A percentile compares a stretch with the other conserved stretches of the same genome.
These are phyloP conservation scores for Cossypha dichroa DNA, from an alignment of 2,797 vertebrate genomes.

Conservation along the genomic window DNA sequence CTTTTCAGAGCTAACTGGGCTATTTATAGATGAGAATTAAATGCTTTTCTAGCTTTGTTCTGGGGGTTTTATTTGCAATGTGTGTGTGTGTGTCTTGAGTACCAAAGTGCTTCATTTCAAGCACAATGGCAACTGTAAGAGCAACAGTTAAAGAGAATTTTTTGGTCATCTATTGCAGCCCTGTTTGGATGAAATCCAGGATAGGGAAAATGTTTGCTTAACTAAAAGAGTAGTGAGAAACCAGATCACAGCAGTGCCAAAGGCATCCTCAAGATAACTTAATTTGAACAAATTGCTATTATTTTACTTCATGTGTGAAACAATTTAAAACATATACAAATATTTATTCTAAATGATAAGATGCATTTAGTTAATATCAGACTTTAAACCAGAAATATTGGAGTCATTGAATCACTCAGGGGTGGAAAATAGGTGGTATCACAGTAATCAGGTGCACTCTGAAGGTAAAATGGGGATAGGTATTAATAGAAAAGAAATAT, in stretches of 20 bases:
- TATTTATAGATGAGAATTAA: conserved; percentile 6
- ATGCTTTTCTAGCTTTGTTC: conserved; percentile 9
- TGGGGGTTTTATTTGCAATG: background rate
- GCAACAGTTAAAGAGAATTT: background rate
- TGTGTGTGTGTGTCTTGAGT: background rate
- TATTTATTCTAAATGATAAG: background rate
- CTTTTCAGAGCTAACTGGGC: background rate
- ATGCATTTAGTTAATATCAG: background rate
- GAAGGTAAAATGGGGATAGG: background rate
- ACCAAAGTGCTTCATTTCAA: background rate
- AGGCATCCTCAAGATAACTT: background rate
- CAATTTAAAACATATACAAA: background rate
- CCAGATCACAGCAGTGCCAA: background rate
- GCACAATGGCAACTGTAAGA: background rate
- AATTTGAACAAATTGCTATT: background rate
- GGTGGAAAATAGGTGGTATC: background rate
- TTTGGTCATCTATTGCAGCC: background rate
- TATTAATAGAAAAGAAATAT: background rate
- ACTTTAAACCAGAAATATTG: background rate
- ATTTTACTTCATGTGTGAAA: background rate
- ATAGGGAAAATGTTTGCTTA: background rate
- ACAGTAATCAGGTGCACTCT: background rate
- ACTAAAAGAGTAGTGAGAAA: background rate
- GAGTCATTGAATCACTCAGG: background rate
- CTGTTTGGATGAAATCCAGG: background rate